Percentiles rank a stretch among this genome's conserved stretches.
Conservation (phyloP, 2,888 invertebrate species). For the Leistus spinibarbis region DNA sequence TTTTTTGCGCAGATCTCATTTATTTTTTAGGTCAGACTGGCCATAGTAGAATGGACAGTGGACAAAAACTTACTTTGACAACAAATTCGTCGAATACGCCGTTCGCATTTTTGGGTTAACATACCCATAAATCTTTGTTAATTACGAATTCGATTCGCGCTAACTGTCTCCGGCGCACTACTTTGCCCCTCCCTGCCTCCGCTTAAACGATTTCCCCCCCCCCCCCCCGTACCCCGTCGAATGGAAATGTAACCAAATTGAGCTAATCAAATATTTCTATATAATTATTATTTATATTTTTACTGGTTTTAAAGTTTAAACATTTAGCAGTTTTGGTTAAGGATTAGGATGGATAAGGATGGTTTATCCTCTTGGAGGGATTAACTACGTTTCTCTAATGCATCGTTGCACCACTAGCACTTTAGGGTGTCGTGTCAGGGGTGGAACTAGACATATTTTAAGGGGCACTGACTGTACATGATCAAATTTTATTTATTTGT, state of each 20-base stretch:
- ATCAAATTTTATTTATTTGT: too few species aligned
- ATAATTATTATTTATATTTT: not conserved
- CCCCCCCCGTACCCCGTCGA: not conserved
- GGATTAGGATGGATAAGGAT: too few species aligned
- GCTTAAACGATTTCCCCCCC: not conserved
- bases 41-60: not conserved
- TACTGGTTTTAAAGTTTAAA: not conserved
- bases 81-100: conserved; percentile 12
- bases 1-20: not conserved
- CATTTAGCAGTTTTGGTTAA: too few species aligned
- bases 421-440: too few species aligned
- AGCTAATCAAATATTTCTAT: not conserved
- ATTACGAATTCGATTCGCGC: conserved; percentile 14
- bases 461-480: too few species aligned
- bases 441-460: too few species aligned
- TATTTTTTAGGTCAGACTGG: not conserved
- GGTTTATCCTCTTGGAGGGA: too few species aligned
- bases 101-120: conserved; percentile 21
- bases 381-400: too few species aligned
- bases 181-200: not conserved
- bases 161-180: not conserved
- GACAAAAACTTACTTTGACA: conserved; percentile 16
- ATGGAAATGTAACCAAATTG: not conserved
- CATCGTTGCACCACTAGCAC: too few species aligned
- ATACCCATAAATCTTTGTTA: conserved; percentile 34